Conservation (phyloP, 2,888 invertebrate genomes). For the Tenthredo distinguenda region DNA sequence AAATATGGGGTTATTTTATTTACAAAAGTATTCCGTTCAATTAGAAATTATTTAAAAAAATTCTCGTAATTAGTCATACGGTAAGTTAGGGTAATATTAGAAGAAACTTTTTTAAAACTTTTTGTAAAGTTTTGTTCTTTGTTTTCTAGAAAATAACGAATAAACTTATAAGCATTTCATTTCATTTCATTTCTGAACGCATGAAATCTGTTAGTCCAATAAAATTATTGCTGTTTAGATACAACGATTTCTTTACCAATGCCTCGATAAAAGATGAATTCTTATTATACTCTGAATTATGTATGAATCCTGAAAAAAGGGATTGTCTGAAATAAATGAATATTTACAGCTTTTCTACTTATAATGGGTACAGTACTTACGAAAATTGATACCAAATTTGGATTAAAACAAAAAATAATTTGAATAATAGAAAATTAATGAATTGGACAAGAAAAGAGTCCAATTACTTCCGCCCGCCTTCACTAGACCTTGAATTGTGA, state of each 20-base stretch:
- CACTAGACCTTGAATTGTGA: conserved; percentile 4
- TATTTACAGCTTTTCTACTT: not conserved
- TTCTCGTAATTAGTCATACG: not conserved
- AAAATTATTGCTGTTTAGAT: too few relatives aligned
- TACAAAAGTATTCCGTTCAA: not conserved
- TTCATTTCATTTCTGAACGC: too few relatives aligned
- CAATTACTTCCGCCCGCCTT: not conserved
- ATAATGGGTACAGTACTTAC: not conserved
- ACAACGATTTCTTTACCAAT: not conserved
- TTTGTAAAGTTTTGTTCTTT: too few relatives aligned
- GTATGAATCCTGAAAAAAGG: not conserved
- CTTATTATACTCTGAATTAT: not conserved
- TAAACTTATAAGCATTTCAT: not conserved
- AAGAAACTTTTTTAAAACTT: too few relatives aligned
- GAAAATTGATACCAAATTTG: not conserved
- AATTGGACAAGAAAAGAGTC: not conserved
- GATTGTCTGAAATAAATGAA: not conserved
- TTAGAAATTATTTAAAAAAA: not conserved
- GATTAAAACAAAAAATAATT: not conserved
- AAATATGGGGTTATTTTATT: not conserved
- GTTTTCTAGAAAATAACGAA: not conserved
- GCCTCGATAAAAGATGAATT: not conserved
- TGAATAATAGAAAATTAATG: not conserved
- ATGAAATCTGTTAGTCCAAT: too few relatives aligned
- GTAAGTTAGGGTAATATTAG: not conserved